Conservation (phyloP, 2,797 vertebrate species). For the Chlorospingus semifuscus region DNA sequence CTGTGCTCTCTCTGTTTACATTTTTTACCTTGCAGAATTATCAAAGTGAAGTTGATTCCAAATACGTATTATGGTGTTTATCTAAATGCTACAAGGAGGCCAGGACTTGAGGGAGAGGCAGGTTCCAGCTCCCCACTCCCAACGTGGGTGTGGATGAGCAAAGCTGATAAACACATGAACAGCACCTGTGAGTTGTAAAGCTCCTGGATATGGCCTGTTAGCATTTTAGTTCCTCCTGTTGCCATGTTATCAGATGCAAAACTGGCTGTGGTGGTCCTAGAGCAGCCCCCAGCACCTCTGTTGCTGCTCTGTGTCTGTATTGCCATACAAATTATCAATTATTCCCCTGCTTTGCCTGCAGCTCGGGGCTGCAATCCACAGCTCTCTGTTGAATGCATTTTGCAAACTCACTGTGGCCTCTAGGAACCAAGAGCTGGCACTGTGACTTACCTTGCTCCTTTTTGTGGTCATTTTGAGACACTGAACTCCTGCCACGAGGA, state of each 20-base stretch:
- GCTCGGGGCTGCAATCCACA: not conserved
- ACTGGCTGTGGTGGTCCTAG: not conserved
- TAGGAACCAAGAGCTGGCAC: not conserved
- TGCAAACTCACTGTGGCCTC: not conserved
- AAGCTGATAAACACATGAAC: too few relatives aligned
- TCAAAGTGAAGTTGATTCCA: not conserved
- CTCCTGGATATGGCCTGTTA: accelerated
- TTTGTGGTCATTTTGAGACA: not conserved
- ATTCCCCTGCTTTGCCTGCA: not conserved
- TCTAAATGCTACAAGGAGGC: not conserved
- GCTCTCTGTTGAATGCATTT: not conserved
- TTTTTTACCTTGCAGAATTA: conserved; percentile 27
- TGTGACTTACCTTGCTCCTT: not conserved
- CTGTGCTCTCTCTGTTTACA: conserved; percentile 23
- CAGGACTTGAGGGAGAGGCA: not conserved
- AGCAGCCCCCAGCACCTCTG: not conserved
- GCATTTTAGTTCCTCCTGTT: not conserved
- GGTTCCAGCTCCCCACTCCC: not conserved
- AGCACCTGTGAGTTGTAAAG: not conserved
- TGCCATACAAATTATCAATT: not conserved
- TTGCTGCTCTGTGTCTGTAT: not conserved
- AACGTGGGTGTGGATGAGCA: not conserved
- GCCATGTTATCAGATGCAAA: not conserved
- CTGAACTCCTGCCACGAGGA: not conserved
- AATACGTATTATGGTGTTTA: not conserved